Percentiles rank a stretch among this genome's conserved stretches.
Evolutionary conservation across 2,797 vertebrate genomes (phyloP).

Genomic region (Pampus argenteus): DNA sequence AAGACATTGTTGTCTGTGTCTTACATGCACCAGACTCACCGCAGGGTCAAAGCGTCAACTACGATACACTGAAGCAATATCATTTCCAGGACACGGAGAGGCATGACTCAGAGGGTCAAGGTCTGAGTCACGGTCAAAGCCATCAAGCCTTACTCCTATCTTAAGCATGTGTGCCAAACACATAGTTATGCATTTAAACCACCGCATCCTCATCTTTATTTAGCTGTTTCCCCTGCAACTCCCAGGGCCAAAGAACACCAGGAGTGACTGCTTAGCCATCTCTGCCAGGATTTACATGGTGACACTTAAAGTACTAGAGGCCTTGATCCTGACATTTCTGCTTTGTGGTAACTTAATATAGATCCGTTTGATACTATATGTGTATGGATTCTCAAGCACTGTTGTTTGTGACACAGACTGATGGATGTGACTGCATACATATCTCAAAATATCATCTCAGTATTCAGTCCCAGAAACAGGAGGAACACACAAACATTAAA

Average conservation of each 20-base stretch:
- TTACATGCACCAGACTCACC: conserved; percentile 32
- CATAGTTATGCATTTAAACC: conserved; percentile 77
- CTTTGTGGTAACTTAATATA: conserved; percentile 31
- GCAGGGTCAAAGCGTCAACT: conserved; percentile 35
- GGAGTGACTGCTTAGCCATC: conserved; percentile 31
- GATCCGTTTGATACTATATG: conserved; percentile 26
- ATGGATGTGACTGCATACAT: background rate
- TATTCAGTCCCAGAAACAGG: background rate
- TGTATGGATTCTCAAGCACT: background rate
- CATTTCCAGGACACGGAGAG: conserved; percentile 36
- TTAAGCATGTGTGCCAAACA: conserved; percentile 59
- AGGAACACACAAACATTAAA: conserved; percentile 8
- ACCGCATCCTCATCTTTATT: conserved; percentile 71
- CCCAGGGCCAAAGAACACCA: conserved; percentile 41
- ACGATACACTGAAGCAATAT: conserved; percentile 14
- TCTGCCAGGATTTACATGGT: conserved; percentile 41
- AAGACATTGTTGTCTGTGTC: conserved; percentile 16
- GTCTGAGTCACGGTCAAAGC: conserved; percentile 59
- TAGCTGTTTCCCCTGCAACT: conserved; percentile 53
- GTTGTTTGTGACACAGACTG: conserved; percentile 1
- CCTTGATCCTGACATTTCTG: conserved; percentile 39
- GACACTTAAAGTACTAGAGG: conserved; percentile 40
- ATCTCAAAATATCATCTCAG: conserved; percentile 1
- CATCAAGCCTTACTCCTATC: conserved; percentile 63
- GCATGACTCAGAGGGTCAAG: conserved; percentile 30